Percentiles rank a stretch among this genome's conserved stretches.
These are phyloP conservation scores for Tridacna gigas DNA, from an alignment of 2,888 invertebrate species.

Conservation along the genomic window DNA sequence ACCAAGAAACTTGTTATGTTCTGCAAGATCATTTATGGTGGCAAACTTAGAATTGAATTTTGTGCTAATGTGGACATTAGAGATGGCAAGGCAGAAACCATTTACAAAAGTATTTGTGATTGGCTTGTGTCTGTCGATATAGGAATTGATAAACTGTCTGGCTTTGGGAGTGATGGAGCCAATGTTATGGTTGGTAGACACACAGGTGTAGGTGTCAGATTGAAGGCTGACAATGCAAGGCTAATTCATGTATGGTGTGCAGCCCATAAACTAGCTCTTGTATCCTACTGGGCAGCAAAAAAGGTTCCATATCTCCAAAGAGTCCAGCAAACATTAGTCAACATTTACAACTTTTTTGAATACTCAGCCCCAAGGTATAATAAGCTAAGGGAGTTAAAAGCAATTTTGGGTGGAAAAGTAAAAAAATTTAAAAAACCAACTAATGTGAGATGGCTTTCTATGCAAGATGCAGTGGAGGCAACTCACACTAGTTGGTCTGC, in stretches of 20 bases:
- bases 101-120: too few species aligned
- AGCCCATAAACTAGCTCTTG: too few species aligned
- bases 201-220: constrained; percentile 24
- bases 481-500: too few species aligned
- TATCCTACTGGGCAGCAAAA: constrained; percentile 36
- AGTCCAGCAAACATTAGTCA: constrained; percentile 30
- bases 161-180: constrained; percentile 40
- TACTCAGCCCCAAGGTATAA: constrained; percentile 34
- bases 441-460: too few species aligned
- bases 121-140: constrained; percentile 20
- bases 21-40: too few species aligned
- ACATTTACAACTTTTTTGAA: constrained; percentile 38
- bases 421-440: too few species aligned
- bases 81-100: too few species aligned
- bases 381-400: constrained; percentile 30
- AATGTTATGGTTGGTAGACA: too few species aligned
- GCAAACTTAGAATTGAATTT: not conserved
- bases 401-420: too few species aligned
- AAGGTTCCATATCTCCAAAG: constrained; percentile 23
- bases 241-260: constrained; percentile 50
- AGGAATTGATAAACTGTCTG: constrained; percentile 24
- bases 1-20: not conserved
- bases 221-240: constrained; percentile 31
- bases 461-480: too few species aligned
- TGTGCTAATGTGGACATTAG: too few species aligned